Conservation (phyloP, 2,888 invertebrate genomes). For the Drosophila subquinaria region DNA sequence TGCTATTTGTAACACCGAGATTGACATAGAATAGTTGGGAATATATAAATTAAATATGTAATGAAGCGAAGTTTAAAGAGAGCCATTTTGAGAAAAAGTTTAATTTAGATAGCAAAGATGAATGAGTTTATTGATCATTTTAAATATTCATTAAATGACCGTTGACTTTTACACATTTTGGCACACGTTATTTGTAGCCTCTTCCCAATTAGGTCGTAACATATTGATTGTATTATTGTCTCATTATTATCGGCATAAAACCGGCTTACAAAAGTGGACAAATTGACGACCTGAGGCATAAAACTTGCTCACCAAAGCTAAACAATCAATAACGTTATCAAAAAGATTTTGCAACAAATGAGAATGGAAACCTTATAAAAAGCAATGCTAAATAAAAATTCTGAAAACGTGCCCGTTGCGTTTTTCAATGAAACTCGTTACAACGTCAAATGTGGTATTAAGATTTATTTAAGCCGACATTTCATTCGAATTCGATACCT, state of each 20-base stretch:
- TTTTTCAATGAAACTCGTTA: constrained; percentile 62
- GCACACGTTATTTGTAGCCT: neutral
- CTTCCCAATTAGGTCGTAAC: constrained; percentile 33
- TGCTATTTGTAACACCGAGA: neutral
- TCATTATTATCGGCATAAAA: constrained; percentile 14
- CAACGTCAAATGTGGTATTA: constrained; percentile 43
- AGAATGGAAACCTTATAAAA: constrained; percentile 30
- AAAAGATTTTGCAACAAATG: constrained; percentile 28
- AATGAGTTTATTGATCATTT: constrained; percentile 10
- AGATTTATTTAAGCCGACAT: constrained; percentile 49
- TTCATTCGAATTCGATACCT: constrained; percentile 52
- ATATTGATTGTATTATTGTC: constrained; percentile 18
- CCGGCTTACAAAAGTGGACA: constrained; percentile 27
- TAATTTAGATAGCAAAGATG: neutral
- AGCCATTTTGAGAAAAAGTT: neutral
- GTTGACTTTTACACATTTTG: constrained; percentile 20
- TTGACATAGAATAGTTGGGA: neutral
- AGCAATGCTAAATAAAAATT: constrained; percentile 20
- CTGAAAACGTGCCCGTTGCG: constrained; percentile 33
- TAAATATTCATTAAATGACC: constrained; percentile 20
- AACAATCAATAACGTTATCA: constrained; percentile 52
- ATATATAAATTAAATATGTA: neutral
- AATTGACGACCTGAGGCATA: constrained; percentile 26
- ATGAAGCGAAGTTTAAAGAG: neutral
- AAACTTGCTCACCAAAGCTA: constrained; percentile 26